Base-by-base conservation (phyloP, 2,888 invertebrate genomes). In the Heteromyza rotundicornis region DNA sequence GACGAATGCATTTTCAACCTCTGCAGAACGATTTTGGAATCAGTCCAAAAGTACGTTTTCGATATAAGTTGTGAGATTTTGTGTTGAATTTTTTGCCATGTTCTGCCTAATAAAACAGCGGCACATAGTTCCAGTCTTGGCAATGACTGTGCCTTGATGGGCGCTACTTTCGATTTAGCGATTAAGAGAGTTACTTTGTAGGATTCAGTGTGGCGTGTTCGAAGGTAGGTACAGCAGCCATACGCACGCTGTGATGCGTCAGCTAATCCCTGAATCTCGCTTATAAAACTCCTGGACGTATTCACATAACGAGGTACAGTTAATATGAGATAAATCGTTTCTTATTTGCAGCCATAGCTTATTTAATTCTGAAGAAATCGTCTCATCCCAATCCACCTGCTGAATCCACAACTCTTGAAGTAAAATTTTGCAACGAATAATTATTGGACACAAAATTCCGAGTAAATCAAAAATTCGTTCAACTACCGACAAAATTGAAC, bases 401-500 rank as follows among this genome's bases (percentile, higher is more conserved):
- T 63, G 62, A 2, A 61, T 35, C 58, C 64, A 67, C 12, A 64
- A 24, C 49, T 67, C 62, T 24, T 68, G 66, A n/a, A 68, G 44
- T 14, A 68, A 19, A 19, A 70, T 67, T 58, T 67, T 66, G 16
- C 64, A 63, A 0, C 40, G 22, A 17, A 66, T 20, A 8, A 64
- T 57, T 0, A 70, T 62, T 2, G 65, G 66, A 23, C 67, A 60
- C 10, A 68, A 12, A 19, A 64, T 23, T 17, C 62, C 63, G 50
- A 67, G 52, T 23, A 63, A 59, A 23, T 67, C 67, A 10, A 59
- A 67, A 27, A 67, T 61, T 32, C 58, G 58, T 14, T 63, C 47
- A 8, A 62, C 44, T 17, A 23, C 8, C 23, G 55, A 49, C 10
- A 49, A 19, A 49, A 49, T 19, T 2, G 17, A 17, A 3, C 49